These are phyloP conservation scores for Trichopria drosophilae DNA, from an alignment of 2,888 invertebrate species.

Conservation along the genomic window DNA sequence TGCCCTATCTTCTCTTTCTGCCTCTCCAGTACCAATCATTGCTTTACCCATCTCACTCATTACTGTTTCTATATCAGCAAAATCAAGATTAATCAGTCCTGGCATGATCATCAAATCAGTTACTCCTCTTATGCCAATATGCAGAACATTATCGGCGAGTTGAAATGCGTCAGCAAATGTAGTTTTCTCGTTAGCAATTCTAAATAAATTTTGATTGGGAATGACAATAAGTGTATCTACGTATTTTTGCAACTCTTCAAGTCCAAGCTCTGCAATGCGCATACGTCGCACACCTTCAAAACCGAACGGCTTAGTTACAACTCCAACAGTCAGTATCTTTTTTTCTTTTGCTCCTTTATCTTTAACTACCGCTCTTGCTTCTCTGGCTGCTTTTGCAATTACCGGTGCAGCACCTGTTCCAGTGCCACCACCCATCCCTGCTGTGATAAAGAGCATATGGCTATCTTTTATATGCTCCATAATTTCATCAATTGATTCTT, in stretches of 20 bases:
- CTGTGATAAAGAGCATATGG: slow-evolving; percentile 24
- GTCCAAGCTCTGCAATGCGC: slow-evolving; percentile 15
- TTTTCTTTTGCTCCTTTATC: slow-evolving; percentile 21
- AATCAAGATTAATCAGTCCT: slow-evolving; percentile 22
- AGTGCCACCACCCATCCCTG: slow-evolving; percentile 27
- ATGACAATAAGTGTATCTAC: slow-evolving; percentile 25
- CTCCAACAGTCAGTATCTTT: slow-evolving; percentile 20
- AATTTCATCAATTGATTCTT: slow-evolving; percentile 16
- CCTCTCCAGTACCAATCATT: slow-evolving; percentile 21
- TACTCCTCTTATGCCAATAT: slow-evolving; percentile 16
- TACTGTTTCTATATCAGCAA: slow-evolving; percentile 20
- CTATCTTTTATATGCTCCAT: slow-evolving; percentile 10
- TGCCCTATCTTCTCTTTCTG: slow-evolving; percentile 17
- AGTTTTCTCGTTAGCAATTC: slow-evolving; percentile 20
- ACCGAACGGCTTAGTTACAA: slow-evolving; percentile 23
- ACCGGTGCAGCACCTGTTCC: slow-evolving; percentile 24
- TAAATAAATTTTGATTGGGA: slow-evolving; percentile 22
- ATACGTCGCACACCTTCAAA: slow-evolving; percentile 23
- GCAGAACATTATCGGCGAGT: slow-evolving; percentile 20
- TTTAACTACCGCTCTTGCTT: slow-evolving; percentile 16
- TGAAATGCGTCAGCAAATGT: slow-evolving; percentile 21
- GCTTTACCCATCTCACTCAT: slow-evolving; percentile 22
- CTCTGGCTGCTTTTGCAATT: slow-evolving; percentile 21
- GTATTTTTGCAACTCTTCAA: slow-evolving; percentile 19
- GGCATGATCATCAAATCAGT: slow-evolving; percentile 19